phyloP scores from a whole-genome alignment of 2,888 invertebrate genomes.

The Xiphydria camelus region DNA sequence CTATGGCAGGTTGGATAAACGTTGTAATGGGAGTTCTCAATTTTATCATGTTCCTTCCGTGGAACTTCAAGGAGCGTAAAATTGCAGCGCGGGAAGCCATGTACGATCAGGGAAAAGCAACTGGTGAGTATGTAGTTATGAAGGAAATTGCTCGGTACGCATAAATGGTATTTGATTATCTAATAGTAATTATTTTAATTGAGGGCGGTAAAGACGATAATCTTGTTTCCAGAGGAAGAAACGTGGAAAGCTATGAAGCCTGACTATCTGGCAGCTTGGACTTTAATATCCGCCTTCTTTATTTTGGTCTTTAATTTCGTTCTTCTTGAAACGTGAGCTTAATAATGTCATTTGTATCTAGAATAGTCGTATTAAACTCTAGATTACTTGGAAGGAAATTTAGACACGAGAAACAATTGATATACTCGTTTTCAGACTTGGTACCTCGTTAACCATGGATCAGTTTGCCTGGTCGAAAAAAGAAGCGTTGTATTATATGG shows the following conservation, averaged over 20 bases:
- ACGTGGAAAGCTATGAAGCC: constrained; percentile 73
- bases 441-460: constrained; percentile 84
- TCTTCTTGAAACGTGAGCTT: constrained; percentile 79
- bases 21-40: constrained; percentile 74
- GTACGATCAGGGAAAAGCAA: constrained; percentile 70
- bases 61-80: constrained; percentile 73
- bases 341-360: no score
- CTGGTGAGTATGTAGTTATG: no score
- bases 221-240: constrained; percentile 64
- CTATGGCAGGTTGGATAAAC: constrained; percentile 85
- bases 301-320: constrained; percentile 87
- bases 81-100: constrained; percentile 81
- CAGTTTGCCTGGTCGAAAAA: constrained; percentile 84
- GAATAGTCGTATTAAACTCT: no score
- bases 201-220: not conserved
- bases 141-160: no score
- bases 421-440: constrained; percentile 61
- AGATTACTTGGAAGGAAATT: constrained; percentile 2
- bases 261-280: constrained; percentile 77
- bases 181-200: constrained; percentile 8
- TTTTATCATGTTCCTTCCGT: constrained; percentile 74
- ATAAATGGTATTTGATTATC: constrained; percentile 5
- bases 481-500: constrained; percentile 79
- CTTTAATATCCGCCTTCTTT: constrained; percentile 79
- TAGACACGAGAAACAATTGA: not conserved